A percentile compares a stretch with the other conserved stretches of the same genome.
Evolutionary conservation across 2,888 invertebrate species (phyloP).

Genomic region (Dryomyza anilis): DNA sequence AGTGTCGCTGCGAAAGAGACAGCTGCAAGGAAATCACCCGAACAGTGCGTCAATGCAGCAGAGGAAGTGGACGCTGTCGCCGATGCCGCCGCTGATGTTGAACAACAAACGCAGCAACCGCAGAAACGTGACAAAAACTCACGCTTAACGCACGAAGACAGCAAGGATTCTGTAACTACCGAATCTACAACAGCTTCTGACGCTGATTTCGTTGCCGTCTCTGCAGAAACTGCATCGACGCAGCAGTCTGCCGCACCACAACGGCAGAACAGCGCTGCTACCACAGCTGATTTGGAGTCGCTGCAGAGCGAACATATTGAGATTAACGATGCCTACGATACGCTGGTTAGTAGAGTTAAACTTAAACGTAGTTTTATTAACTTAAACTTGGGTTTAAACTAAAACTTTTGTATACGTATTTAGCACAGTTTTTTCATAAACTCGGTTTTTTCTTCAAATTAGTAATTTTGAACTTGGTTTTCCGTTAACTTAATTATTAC

Average conservation of each 20-base stretch:
- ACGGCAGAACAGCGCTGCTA: slow-evolving; percentile 35
- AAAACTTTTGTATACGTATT: too few species aligned
- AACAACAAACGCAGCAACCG: too few species aligned
- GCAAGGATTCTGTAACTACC: not conserved
- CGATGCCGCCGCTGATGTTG: not conserved
- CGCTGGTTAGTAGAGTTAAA: slow-evolving; percentile 44
- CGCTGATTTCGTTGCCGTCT: not conserved
- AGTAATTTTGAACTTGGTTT: too few species aligned
- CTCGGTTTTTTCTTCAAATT: too few species aligned
- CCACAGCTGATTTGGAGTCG: slow-evolving; percentile 30
- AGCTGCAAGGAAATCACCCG: not conserved
- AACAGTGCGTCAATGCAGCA: too few species aligned
- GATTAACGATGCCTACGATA: slow-evolving; percentile 53
- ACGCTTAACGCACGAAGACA: too few species aligned
- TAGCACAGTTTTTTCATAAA: too few species aligned
- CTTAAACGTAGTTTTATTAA: too few species aligned
- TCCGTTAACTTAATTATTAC: too few species aligned
- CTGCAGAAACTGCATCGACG: slow-evolving; percentile 12
- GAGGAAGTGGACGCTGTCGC: slow-evolving; percentile 4
- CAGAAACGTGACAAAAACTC: too few species aligned
- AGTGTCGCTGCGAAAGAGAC: not conserved
- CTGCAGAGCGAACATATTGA: slow-evolving; percentile 46
- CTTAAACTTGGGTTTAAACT: too few species aligned
- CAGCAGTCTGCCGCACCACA: slow-evolving; percentile 33
- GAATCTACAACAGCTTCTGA: not conserved